phyloP scores from a whole-genome alignment of 2,797 vertebrate genomes.

The Leptatherina wallacei region DNA sequence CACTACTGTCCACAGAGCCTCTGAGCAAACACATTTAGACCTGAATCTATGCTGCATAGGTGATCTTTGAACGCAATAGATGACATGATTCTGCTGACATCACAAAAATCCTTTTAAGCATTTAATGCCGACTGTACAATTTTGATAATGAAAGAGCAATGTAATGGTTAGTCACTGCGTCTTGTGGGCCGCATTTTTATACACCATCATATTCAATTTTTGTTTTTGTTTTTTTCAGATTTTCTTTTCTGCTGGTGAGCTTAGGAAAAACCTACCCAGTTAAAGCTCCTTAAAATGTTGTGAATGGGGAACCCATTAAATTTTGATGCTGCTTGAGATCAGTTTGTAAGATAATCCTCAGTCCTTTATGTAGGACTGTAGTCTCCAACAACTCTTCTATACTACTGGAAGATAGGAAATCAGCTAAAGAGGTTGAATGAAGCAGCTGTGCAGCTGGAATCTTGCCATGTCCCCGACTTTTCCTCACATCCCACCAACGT shows the following conservation, averaged over 20 bases:
- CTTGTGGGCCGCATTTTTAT: slow-evolving; percentile 21
- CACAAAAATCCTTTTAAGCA: not conserved
- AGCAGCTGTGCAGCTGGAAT: not conserved
- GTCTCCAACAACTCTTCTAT: not conserved
- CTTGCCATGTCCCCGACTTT: not conserved
- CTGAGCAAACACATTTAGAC: slow-evolving; percentile 17
- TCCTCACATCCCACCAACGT: not conserved
- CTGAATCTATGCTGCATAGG: not conserved
- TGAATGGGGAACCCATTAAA: not conserved
- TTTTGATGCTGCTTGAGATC: slow-evolving; percentile 4
- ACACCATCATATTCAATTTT: not conserved
- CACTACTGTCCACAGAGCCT: slow-evolving; percentile 17
- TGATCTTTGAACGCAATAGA: slow-evolving; percentile 7
- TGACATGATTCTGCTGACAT: not conserved
- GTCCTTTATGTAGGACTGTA: not conserved
- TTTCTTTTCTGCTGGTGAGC: not conserved
- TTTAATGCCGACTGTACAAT: not conserved
- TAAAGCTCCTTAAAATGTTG: not conserved
- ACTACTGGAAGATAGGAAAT: not conserved
- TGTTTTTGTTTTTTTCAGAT: not conserved
- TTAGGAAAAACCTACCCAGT: not conserved
- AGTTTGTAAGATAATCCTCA: not conserved
- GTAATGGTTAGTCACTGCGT: slow-evolving; percentile 20
- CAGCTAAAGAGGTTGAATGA: not conserved
- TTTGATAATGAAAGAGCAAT: slow-evolving; percentile 8